A percentile compares a stretch with the other conserved stretches of the same genome.
Conservation (phyloP, 2,797 vertebrate genomes). For the Oceanodroma leucorhoa region DNA sequence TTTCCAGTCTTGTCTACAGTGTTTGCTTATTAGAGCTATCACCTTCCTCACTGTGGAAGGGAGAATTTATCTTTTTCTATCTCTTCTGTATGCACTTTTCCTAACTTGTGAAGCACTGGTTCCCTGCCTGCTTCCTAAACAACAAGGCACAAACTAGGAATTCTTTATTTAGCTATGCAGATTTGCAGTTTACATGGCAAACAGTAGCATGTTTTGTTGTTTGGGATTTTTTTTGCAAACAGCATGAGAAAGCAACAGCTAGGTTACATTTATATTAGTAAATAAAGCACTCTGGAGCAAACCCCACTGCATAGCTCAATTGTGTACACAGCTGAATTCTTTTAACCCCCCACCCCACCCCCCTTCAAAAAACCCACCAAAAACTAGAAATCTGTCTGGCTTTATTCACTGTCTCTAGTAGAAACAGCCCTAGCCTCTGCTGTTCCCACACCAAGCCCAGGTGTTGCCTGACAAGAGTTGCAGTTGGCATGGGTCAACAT, state of each 20-base stretch:
- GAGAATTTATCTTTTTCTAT: neutral
- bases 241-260: neutral
- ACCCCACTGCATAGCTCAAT: neutral
- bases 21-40: neutral
- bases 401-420: neutral
- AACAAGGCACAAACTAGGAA: neutral
- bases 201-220: neutral
- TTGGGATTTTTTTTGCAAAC: neutral
- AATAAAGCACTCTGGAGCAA: neutral
- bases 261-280: neutral
- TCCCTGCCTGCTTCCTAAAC: neutral
- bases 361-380: neutral
- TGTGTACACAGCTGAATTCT: neutral
- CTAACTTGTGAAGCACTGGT: neutral
- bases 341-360: rapidly evolving
- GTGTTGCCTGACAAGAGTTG: neutral
- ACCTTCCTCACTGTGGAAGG: neutral
- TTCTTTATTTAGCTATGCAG: neutral
- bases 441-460: neutral
- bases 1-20: neutral
- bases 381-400: neutral
- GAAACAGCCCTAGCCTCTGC: neutral
- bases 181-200: neutral
- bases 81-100: neutral
- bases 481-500: neutral